phyloP scores from a whole-genome alignment of 2,888 invertebrate genomes.

The Taphrorychus bicolor region DNA sequence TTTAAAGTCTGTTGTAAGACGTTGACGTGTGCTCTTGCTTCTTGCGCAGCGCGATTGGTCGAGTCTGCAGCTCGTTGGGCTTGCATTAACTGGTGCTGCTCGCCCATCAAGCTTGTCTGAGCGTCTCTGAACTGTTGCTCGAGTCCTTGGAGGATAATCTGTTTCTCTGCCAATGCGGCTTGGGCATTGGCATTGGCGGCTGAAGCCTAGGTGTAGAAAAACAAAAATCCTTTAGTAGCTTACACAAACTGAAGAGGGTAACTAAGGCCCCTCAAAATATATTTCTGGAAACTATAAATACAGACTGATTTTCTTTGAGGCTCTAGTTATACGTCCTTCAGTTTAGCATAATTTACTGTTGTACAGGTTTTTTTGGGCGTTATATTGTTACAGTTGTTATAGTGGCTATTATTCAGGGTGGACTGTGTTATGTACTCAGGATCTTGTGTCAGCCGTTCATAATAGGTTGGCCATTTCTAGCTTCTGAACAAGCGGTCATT shows the following conservation, averaged over 20 bases:
- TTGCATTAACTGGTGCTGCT: constrained; percentile 76
- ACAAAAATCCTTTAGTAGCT: not conserved
- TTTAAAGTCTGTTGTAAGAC: constrained; percentile 78
- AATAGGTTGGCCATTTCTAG: too few relatives aligned
- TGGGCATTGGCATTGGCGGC: constrained; percentile 74
- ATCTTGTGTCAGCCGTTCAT: too few relatives aligned
- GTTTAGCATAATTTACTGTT: not conserved
- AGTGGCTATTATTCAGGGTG: too few relatives aligned
- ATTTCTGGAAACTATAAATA: not conserved
- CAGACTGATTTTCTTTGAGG: not conserved
- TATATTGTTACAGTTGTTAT: too few relatives aligned
- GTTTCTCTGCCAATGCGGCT: constrained; percentile 71
- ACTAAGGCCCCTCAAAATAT: not conserved
- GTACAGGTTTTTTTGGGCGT: not conserved
- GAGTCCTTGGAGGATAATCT: constrained; percentile 63
- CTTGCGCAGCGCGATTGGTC: constrained; percentile 74
- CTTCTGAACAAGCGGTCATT: too few relatives aligned
- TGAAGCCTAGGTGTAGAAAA: constrained; percentile 63
- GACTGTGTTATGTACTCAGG: too few relatives aligned
- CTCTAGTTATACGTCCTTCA: not conserved
- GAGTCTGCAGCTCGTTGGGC: constrained; percentile 75
- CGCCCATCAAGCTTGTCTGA: constrained; percentile 72
- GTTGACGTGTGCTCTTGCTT: constrained; percentile 70
- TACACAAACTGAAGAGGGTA: not conserved
- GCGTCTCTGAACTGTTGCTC: constrained; percentile 81